Evolutionary conservation across 23 tunicate species (phyloP).

Genomic region (Trididemnum clinides): DNA sequence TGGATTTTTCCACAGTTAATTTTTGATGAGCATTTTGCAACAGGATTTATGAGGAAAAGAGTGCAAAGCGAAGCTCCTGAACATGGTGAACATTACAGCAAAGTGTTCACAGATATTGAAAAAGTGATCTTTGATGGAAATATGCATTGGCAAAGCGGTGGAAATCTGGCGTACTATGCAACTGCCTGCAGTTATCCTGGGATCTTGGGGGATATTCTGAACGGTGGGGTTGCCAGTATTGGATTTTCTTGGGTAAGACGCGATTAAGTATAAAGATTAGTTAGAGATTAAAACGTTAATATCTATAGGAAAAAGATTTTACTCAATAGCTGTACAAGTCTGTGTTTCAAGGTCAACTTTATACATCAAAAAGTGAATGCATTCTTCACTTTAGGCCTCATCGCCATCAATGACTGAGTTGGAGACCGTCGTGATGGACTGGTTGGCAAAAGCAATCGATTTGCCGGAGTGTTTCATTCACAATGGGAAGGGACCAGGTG

Average conservation of each 20-base stretch:
- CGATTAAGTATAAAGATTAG: too few relatives aligned
- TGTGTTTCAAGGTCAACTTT: too few relatives aligned
- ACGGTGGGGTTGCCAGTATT: conserved; percentile 28
- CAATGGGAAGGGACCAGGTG: conserved; percentile 73
- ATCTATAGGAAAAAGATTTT: too few relatives aligned
- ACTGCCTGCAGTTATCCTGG: conserved; percentile 67
- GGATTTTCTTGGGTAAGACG: conserved; percentile 85
- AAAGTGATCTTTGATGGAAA: conserved; percentile 62
- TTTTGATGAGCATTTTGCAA: neutral
- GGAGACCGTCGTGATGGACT: conserved; percentile 82
- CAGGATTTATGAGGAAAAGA: conserved; percentile 74
- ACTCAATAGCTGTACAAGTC: too few relatives aligned
- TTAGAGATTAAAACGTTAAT: too few relatives aligned
- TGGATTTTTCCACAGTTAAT: neutral
- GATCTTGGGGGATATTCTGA: conserved; percentile 67
- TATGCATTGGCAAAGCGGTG: conserved; percentile 79
- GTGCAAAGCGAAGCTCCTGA: conserved; percentile 54
- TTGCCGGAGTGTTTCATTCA: conserved; percentile 70
- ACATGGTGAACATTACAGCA: conserved; percentile 54
- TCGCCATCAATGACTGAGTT: conserved; percentile 80
- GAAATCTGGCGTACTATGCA: conserved; percentile 72
- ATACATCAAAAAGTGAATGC: too few relatives aligned
- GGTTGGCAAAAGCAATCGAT: conserved; percentile 84
- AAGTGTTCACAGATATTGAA: conserved; percentile 69
- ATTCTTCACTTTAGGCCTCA: conserved; percentile 9